Percentiles rank a stretch among this genome's conserved stretches.
These are phyloP conservation scores for Erethizon dorsatum DNA, from an alignment of 2,797 vertebrate species.

Conservation along the genomic window DNA sequence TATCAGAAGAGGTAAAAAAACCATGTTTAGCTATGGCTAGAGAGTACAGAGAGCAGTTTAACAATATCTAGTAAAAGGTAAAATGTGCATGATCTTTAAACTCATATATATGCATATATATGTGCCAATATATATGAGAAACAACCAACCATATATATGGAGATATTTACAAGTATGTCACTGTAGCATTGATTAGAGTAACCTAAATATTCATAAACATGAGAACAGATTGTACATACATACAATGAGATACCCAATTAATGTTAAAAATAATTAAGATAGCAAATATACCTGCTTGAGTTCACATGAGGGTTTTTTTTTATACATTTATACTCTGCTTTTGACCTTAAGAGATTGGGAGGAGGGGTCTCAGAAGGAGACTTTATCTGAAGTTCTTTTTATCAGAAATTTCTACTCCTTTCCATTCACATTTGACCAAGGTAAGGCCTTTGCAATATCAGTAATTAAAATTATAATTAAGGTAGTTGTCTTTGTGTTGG, in stretches of 20 bases:
- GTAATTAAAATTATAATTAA: neutral
- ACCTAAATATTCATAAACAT: neutral
- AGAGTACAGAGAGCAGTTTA: neutral
- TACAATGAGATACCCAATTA: neutral
- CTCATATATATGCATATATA: neutral
- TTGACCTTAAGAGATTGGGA: neutral
- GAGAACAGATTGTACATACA: neutral
- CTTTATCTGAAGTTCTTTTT: neutral
- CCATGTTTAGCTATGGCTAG: neutral
- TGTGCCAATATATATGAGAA: neutral
- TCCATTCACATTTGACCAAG: conserved; percentile 34
- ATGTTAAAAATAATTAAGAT: neutral
- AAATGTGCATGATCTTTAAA: neutral
- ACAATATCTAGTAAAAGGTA: neutral
- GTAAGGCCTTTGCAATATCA: neutral
- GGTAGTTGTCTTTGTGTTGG: neutral
- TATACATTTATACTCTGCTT: neutral
- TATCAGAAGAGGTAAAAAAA: neutral
- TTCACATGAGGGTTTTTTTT: neutral
- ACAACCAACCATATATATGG: neutral
- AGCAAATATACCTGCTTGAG: neutral
- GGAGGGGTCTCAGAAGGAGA: neutral
- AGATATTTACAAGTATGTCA: neutral
- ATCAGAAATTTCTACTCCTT: neutral
- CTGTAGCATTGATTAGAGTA: neutral